Base-by-base conservation (phyloP, 1,140 invertebrate species). In the Meteorus sp. region DNA sequence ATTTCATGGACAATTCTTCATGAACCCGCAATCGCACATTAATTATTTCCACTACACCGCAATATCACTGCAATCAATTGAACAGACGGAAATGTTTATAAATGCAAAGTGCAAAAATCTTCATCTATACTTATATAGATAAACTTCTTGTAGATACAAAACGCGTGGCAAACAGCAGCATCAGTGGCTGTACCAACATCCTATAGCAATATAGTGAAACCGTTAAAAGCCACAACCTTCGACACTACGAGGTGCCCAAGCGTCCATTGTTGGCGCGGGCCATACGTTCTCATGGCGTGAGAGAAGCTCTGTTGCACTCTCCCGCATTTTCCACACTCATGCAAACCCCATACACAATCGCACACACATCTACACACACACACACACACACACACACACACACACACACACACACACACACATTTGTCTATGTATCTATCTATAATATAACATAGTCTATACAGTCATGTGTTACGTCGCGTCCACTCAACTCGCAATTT, bases 151-250 rank as follows among this genome's bases (percentile, higher is more conserved):
- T 7, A 22, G 33, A 13, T 50, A 13, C 20, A 22, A 45, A 45
- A 47, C 44, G 47, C 47, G 47, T 50, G 47, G 47, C 47, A 50
- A 50, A 50, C 47, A 13, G 47, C 47, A 50, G 47, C 47, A 43
- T 15, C 20, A 25, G 47, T 50, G 47, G 23, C 11, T 7, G 22
- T 47, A 29, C 22, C 13, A 50, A n/a, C n/a, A n/a, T n/a, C n/a
- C n/a, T 11, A 13, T 15, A 25, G 39, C 44, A 50, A 51, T 58
- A 58, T 58, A 25, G 58, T 17, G 29, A 31, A 69, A 75, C 73
- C 72, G 73, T 75, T 75, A 75, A 71, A 68, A 73, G 72, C 59
- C 71, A 65, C 70, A 71, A 74, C 72, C 70, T 72, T 61, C 61
- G 61, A 62, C 67, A 63, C 50, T 25, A 50, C n/a, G 31, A 48